A percentile compares a stretch with the other conserved stretches of the same genome.
These are phyloP conservation scores for Neogobius melanostomus DNA, from an alignment of 2,113 vertebrate species.

Conservation along the genomic window DNA sequence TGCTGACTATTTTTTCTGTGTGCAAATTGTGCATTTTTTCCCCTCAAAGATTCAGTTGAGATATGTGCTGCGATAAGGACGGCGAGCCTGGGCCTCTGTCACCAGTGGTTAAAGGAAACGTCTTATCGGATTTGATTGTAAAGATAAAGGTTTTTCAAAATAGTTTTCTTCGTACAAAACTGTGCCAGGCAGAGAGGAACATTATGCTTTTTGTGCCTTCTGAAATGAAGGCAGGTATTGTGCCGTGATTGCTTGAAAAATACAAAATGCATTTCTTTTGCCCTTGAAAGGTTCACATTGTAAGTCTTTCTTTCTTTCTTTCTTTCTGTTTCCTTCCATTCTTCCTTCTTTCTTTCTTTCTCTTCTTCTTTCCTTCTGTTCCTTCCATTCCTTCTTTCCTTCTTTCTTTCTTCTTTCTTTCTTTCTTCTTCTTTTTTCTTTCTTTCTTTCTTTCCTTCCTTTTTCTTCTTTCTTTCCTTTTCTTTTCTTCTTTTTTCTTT, in stretches of 20 bases:
- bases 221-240: constrained; percentile 38
- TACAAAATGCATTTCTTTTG: neutral
- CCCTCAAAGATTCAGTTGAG: neutral
- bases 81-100: constrained; percentile 20
- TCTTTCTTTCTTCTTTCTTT: too few relatives aligned
- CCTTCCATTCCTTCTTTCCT: too few relatives aligned
- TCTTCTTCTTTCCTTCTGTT: too few relatives aligned
- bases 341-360: too few relatives aligned
- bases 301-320: too few relatives aligned
- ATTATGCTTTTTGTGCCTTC: constrained; percentile 15
- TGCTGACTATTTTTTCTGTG: constrained; percentile 9
- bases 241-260: neutral
- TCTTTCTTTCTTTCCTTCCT: too few relatives aligned
- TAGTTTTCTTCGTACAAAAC: constrained; percentile 5
- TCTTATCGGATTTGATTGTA: constrained; percentile 41
- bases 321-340: too few relatives aligned
- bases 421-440: too few relatives aligned
- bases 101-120: constrained; percentile 26
- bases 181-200: neutral
- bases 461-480: too few relatives aligned
- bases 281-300: neutral
- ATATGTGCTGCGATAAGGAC: constrained; percentile 30
- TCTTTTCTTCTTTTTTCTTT: too few relatives aligned
- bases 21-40: constrained; percentile 25
- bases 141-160: constrained; percentile 12